Conservation (phyloP, 1,140 invertebrate species). For the Onthophagus taurus region DNA sequence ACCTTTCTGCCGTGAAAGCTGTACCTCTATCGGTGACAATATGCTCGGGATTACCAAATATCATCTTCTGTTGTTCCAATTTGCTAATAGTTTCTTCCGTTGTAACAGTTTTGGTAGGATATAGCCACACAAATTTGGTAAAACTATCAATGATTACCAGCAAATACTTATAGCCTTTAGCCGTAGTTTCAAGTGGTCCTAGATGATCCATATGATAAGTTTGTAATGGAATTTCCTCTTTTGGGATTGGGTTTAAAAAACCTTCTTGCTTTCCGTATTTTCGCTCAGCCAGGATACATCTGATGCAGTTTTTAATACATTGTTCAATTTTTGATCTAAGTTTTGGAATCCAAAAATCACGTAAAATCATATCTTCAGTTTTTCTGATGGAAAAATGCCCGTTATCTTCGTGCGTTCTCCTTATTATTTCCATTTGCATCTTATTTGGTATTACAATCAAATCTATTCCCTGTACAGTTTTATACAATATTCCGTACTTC, state of each 20-base stretch:
- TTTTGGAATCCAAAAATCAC: constrained; percentile 20
- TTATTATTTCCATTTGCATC: constrained; percentile 18
- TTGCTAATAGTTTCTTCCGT: constrained; percentile 2
- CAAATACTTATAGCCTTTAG: constrained; percentile 23
- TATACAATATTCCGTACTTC: constrained; percentile 19
- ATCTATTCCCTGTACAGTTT: constrained; percentile 12
- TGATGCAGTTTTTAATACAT: constrained; percentile 21
- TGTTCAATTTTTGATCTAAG: constrained; percentile 14
- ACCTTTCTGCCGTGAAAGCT: neutral
- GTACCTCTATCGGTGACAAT: constrained; percentile 10
- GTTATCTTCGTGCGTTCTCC: constrained; percentile 19
- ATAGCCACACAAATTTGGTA: constrained; percentile 22
- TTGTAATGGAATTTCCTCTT: constrained; percentile 25
- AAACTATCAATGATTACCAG: constrained; percentile 26
- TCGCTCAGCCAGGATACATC: too few species aligned
- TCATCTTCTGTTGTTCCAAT: too few species aligned
- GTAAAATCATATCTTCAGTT: constrained; percentile 13
- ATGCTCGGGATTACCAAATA: neutral
- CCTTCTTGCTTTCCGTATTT: constrained; percentile 25
- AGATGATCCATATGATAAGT: constrained; percentile 20
- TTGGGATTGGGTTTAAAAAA: constrained; percentile 28
- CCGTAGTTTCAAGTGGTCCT: constrained; percentile 23
- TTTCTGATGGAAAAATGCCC: constrained; percentile 26
- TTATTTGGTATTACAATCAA: constrained; percentile 21
- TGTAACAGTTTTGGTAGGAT: constrained; percentile 5